Evolutionary conservation across 1,140 invertebrate genomes (phyloP), one percentile per base, ranked within the genome.

Genomic region (Zaprionus gabonicus): DNA sequence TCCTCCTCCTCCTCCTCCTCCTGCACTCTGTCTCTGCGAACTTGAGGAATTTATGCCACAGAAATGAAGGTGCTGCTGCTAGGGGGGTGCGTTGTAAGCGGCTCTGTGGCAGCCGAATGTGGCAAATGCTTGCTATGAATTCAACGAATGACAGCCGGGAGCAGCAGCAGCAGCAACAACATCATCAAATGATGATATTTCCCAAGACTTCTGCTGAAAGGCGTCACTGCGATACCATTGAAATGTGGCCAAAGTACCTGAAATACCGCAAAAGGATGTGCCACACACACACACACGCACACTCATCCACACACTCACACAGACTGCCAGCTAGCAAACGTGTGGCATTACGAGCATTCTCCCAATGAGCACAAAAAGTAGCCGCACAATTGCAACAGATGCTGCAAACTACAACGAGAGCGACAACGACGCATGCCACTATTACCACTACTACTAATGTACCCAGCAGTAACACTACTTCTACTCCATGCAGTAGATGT

Each of bases 121-220:
- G 72, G 72, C 72, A 71, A 75, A 71, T 70, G 72, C 34, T 75
- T 64, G 59, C 67, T 34, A 71, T 75, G 72, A 64, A 71, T 75
- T 71, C 41, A 27, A 57, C 59, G 59, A 71, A 64, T 71, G 44
- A 53, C 67, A 75, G 51, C 72, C 51, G 13, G 44, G 66, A 20
- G 31, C 28, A 17, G 41, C 15, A 27, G 25, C 27, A 31, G 27
- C 17, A 3, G 46, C 36, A 60, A 2, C 49, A 55, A 38, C 66
- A 56, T 41, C 49, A 70, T 41, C 65, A 36, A 69, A 74, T 75
- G 72, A 75, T 75, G 72, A 70, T 70, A 67, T 69, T 67, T 56
- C 31, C 38, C 53, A 67, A 57, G 38, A 70, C 38, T 62, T 64
- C 17, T 23, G 53, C 41, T 51, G 17, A 12, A 70, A 70, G 72